Conservation (phyloP, 2,797 vertebrate genomes). For the Neosilurus hyrtlii region DNA sequence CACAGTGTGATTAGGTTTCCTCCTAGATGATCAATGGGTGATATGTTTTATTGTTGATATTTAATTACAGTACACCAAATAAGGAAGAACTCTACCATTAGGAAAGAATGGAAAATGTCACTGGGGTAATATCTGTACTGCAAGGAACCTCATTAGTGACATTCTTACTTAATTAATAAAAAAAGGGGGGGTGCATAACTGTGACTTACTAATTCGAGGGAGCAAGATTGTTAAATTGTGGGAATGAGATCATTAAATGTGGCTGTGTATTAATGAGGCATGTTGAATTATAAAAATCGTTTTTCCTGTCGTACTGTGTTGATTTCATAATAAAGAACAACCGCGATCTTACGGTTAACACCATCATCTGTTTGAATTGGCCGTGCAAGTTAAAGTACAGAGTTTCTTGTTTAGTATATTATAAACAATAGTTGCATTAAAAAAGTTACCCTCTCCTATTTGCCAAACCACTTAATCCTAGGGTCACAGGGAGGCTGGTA, state of each 20-base stretch:
- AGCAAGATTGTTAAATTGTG: background rate
- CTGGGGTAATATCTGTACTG: background rate
- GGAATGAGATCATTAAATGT: background rate
- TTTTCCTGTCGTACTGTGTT: background rate
- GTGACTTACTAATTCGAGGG: background rate
- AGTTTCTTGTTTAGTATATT: background rate
- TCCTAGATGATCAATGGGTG: background rate
- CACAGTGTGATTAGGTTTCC: conserved; percentile 4
- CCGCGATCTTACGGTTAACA: background rate
- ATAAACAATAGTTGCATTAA: background rate
- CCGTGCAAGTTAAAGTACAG: no score
- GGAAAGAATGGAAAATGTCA: background rate
- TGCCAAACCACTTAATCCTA: no score
- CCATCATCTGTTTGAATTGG: background rate
- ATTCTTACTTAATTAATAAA: background rate
- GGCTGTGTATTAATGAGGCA: background rate
- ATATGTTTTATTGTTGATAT: conserved; percentile 9
- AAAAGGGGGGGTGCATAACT: no score
- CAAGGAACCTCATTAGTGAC: conserved; percentile 7
- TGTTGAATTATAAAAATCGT: background rate
- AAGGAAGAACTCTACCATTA: conserved; percentile 9
- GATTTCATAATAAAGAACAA: background rate
- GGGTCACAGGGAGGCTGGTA: no score
- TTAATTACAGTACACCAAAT: conserved; percentile 13
- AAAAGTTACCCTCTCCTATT: no score